phyloP scores from a whole-genome alignment of 1,140 invertebrate genomes.

The Brachionus plicatilis region DNA sequence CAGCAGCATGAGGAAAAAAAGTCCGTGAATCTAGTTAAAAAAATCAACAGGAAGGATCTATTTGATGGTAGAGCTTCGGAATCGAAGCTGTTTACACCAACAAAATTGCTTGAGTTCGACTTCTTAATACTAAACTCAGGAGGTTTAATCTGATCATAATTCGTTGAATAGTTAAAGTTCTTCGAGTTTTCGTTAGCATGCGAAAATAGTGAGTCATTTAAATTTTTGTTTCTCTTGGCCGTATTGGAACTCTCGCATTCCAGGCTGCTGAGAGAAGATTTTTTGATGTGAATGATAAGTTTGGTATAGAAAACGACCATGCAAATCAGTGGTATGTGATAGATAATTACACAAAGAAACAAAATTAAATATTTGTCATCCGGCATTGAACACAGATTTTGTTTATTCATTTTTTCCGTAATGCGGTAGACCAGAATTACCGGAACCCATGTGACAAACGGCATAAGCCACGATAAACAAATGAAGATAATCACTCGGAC shows the following conservation, averaged over 20 bases:
- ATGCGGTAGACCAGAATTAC: not conserved
- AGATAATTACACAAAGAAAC: constrained; percentile 4
- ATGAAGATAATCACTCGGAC: constrained; percentile 7
- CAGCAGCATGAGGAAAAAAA: not conserved
- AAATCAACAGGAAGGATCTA: not conserved
- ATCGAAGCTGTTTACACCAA: not conserved
- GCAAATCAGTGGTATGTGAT: constrained; percentile 32
- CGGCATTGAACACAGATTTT: not conserved
- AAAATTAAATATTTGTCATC: constrained; percentile 21
- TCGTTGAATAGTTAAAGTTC: not conserved
- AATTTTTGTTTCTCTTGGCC: not conserved
- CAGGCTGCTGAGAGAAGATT: not conserved
- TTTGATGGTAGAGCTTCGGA: not conserved
- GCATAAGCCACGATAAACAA: not conserved
- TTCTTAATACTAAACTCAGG: not conserved
- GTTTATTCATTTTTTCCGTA: not conserved
- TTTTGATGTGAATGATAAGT: constrained; percentile 38
- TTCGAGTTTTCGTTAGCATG: not conserved
- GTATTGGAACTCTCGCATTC: not conserved
- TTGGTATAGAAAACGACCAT: constrained; percentile 36
- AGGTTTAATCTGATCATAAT: not conserved
- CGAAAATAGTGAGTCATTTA: not conserved
- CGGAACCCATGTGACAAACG: constrained; percentile 15
- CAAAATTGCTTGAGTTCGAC: not conserved
- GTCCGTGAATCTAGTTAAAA: not conserved